Percentiles rank a stretch among this genome's conserved stretches.
phyloP scores from a whole-genome alignment of 2,113 vertebrate species.

The Tichodroma muraria region DNA sequence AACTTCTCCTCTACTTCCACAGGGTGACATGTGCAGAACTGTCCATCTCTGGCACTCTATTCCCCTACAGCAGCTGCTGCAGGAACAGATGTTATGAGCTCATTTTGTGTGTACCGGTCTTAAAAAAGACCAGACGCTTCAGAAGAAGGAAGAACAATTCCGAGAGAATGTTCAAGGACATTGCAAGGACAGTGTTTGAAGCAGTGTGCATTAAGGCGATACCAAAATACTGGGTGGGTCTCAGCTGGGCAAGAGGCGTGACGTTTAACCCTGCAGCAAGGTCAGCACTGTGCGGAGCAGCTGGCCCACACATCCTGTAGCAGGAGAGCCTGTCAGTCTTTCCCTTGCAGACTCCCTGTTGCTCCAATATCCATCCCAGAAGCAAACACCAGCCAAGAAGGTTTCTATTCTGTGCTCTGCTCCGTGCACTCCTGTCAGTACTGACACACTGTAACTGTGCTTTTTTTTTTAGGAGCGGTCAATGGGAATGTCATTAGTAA shows the following conservation, averaged over 20 bases:
- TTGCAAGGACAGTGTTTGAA: not conserved
- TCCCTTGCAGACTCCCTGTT: not conserved
- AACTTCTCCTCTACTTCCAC: not conserved
- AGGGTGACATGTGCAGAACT: not conserved
- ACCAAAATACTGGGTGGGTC: not conserved
- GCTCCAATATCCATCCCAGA: not conserved
- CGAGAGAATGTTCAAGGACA: not conserved
- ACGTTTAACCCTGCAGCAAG: not conserved
- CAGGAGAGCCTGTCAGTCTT: not conserved
- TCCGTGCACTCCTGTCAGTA: not conserved
- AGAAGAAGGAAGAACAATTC: not conserved
- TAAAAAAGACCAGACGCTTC: not conserved
- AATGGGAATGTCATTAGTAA: not conserved
- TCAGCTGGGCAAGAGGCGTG: not conserved
- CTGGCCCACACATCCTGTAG: not conserved
- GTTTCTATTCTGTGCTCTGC: not conserved
- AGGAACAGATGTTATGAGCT: not conserved
- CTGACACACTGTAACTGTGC: rapidly evolving
- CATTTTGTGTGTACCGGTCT: not conserved
- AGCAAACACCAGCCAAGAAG: not conserved
- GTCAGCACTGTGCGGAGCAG: not conserved
- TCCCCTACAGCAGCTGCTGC: not conserved
- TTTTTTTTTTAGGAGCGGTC: not conserved
- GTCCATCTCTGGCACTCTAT: not conserved
- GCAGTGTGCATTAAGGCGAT: not conserved